Evolutionary conservation across 2,113 vertebrate species (phyloP).

Genomic region (Amphilophus citrinellus): DNA sequence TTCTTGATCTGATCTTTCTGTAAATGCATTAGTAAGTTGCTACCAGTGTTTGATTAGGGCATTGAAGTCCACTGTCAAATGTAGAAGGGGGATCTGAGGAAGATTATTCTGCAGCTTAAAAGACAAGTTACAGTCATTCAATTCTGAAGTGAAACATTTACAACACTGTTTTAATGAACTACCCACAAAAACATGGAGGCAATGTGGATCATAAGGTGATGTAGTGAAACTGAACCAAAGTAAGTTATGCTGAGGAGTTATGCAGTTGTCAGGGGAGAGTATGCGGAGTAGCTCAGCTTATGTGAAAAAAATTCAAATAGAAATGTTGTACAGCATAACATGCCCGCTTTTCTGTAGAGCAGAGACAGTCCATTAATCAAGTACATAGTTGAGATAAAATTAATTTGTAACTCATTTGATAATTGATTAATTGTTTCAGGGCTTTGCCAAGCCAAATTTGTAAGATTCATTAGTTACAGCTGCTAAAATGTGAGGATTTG

Average conservation of each 20-base stretch:
- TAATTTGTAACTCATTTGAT: conserved; percentile 6
- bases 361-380: not conserved
- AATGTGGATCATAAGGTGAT: not conserved
- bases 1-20: conserved; percentile 48
- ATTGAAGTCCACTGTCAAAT: conserved; percentile 23
- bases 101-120: not conserved
- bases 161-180: not conserved
- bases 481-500: not conserved
- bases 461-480: not conserved
- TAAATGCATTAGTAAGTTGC: conserved; percentile 31
- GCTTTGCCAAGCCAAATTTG: not conserved
- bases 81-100: not conserved
- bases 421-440: not conserved
- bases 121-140: conserved; percentile 11
- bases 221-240: not conserved
- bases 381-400: not conserved
- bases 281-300: not conserved
- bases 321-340: not conserved
- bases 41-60: conserved; percentile 56
- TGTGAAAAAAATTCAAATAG: not conserved
- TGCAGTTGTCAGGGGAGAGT: not conserved
- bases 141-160: conserved; percentile 17
- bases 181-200: not conserved
- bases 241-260: not conserved
- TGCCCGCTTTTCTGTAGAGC: not conserved